phyloP scores from a whole-genome alignment of 2,797 vertebrate genomes.

The Danionella dracula region DNA sequence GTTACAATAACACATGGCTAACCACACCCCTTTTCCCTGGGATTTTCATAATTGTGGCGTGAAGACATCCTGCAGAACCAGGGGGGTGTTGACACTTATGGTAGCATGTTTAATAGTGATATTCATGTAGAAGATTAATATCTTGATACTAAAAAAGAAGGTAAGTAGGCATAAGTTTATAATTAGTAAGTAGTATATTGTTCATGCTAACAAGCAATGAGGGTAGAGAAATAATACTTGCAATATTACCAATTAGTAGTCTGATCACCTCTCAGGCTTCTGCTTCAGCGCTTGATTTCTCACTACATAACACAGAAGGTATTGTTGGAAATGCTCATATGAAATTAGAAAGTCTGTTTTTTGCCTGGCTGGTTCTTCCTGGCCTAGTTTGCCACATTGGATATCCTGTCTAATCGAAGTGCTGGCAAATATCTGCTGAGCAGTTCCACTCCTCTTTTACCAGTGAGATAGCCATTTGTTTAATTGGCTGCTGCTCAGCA shows the following conservation, averaged over 20 bases:
- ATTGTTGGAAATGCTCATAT: constrained; percentile 60
- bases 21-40: too few species aligned
- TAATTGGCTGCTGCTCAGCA: constrained; percentile 45
- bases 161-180: too few species aligned
- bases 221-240: background rate
- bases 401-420: constrained; percentile 54
- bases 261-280: background rate
- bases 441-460: constrained; percentile 18
- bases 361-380: constrained; percentile 66
- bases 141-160: too few species aligned
- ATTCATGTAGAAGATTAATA: too few species aligned
- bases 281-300: constrained; percentile 16
- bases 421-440: constrained; percentile 24
- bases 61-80: too few species aligned
- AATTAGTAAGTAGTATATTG: too few species aligned
- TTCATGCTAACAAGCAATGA: too few species aligned
- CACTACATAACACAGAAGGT: constrained; percentile 66
- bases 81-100: too few species aligned
- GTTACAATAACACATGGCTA: too few species aligned
- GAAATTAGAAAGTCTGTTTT: constrained; percentile 45
- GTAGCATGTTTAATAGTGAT: too few species aligned
- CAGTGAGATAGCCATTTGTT: constrained; percentile 41
- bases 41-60: too few species aligned
- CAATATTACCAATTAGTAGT: background rate
- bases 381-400: constrained; percentile 70